Base-by-base conservation (phyloP, 92 coral and sea anemone species). In the Parazoanthus swiftii region DNA sequence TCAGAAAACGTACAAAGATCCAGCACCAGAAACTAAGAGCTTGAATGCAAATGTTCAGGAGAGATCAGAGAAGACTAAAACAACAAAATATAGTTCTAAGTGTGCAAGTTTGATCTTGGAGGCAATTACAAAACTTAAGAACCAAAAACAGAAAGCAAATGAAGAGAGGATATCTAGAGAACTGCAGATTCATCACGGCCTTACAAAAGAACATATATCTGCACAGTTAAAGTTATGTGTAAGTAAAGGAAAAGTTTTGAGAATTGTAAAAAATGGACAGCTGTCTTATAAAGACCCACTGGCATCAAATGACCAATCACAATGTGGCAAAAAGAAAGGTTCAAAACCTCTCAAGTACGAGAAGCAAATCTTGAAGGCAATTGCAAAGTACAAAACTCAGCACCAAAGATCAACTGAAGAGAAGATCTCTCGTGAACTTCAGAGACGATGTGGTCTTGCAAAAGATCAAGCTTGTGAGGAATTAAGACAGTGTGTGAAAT, bases 341-440 rank as follows among this genome's bases (percentile, higher is more conserved):
- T 35, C 5, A 54, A 84, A 66, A 74, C 85, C 71, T 26, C 88
- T 71, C 29, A 84, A 71, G 75, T 84, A 71, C 48, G 87, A 84
- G 68, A 84, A 70, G 18, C 87, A 44, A 82, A 76, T 68, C 63
- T 79, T 86, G 51, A 90, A 70, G 21, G 90, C 90, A 9, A 82
- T 90, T 21, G 33, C 76, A 75, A 90, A 51, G 85, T 86, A 86
- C 80, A 89, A 74, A 81, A 29, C 59, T 6, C 93, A 90, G 51
- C 89, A 82, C 56, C 93, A 90, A 70, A 88, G 90, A 42, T 43
- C 93, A 6, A 90, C 76, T 76, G 93, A 90, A 77, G 93, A 90
- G 23, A 86, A 89, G 18, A 90, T 90, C 58, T 86, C 76, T 5
- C 88, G 78, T 72, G 89, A 86, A 56, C 90, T 90, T 51, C 67